Evolutionary conservation across 2,888 invertebrate species (phyloP), one percentile per base, ranked within the genome.

Genomic region (Sthenelais limicola): DNA sequence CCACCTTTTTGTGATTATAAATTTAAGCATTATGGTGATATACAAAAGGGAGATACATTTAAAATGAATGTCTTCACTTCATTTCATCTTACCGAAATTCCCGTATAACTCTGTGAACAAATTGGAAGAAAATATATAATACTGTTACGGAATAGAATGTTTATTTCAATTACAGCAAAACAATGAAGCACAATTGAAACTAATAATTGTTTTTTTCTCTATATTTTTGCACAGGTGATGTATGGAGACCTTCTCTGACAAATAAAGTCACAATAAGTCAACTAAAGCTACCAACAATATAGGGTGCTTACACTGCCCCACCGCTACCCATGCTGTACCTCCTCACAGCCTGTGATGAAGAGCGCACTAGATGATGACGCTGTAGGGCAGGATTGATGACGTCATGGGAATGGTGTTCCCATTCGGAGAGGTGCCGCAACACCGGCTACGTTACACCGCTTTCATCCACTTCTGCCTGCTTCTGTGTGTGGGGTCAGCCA

Each of bases 331-430:
- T 12, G 9, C 12, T 12, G 12, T 9, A 12, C 43, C 9, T 9
- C 43, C 43, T n/a, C n/a, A 9, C 24, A 5, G 54, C 54, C 62
- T 62, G 62, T 62, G 62, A 35, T 33, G 62, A 38, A 7, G 24
- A 21, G 32, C 28, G 5, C 35, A 28, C 62, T 15, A 62, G 62
- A 21, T 24, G 62, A 62, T 62, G 62, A 62, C 62, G 62, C 43
- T 35, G 62, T 38, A 62, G 38, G 38, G 3, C 24, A 35, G 62
- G 15, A 38, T 62, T 62, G 38, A 62, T 62, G 62, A 62, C 62
- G 62, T 62, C 62, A 62, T 62, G 62, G 62, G 38, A 9, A 21
- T 15, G 62, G 35, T 38, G 62, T n/a, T 62, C 3, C 62, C 62
- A 7, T 35, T 38, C 43, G 12, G 12, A 3, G 62, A 43, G 21